Evolutionary conservation across 2,113 vertebrate genomes (phyloP).

Genomic region (Sarotherodon lohbergeri): DNA sequence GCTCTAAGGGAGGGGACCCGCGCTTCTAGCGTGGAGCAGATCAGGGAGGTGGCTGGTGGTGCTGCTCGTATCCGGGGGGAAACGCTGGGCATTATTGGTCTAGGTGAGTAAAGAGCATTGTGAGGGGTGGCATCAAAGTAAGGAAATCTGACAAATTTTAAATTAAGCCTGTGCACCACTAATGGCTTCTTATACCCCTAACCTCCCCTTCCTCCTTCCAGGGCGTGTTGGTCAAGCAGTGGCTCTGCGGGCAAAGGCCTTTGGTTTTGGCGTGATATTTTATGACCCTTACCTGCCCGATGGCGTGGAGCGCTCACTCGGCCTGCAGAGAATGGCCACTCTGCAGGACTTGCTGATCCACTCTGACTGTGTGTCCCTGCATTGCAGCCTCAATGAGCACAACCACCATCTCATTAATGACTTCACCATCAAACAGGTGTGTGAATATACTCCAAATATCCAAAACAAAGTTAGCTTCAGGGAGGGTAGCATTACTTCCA

Average conservation of each 20-base stretch:
- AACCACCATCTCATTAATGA: constrained; percentile 93
- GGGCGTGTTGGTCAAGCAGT: constrained; percentile 88
- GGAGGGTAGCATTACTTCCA: neutral
- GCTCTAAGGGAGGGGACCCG: constrained; percentile 86
- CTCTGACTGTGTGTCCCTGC: constrained; percentile 88
- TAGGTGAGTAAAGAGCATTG: constrained; percentile 69
- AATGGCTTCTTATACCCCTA: neutral
- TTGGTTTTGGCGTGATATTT: constrained; percentile 87
- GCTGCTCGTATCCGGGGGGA: constrained; percentile 89
- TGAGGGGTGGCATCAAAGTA: neutral
- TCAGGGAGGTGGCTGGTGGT: constrained; percentile 85
- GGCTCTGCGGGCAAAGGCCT: constrained; percentile 86
- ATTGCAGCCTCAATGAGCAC: constrained; percentile 91
- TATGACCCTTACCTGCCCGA: constrained; percentile 88
- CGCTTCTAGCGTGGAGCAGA: constrained; percentile 84
- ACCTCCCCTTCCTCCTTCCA: constrained; percentile 38
- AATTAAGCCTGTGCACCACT: neutral
- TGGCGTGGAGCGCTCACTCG: constrained; percentile 86
- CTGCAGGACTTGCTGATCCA: constrained; percentile 89
- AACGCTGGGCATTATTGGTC: constrained; percentile 86
- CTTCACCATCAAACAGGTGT: constrained; percentile 92
- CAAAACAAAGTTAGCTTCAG: neutral
- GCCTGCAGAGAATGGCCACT: constrained; percentile 84
- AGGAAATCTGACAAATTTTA: neutral
- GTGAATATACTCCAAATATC: neutral